These are phyloP conservation scores for Pyrocoelia pectoralis DNA, from an alignment of 2,888 invertebrate genomes.

Conservation along the genomic window DNA sequence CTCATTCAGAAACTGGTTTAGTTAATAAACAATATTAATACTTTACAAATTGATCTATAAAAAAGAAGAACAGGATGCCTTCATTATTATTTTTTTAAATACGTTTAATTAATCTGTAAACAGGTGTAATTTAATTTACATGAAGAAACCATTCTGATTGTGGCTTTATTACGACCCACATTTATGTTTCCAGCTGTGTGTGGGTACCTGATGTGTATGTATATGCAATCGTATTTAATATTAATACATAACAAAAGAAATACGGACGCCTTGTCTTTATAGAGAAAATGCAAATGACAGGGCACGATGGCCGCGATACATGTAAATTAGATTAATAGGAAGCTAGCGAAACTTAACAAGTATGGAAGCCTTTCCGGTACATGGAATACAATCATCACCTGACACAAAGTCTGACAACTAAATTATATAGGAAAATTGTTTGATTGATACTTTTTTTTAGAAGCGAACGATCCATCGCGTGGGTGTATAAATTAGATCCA, in stretches of 20 bases:
- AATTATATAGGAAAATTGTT: conserved; percentile 43
- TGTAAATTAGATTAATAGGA: conserved; percentile 51
- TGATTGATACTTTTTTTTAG: background rate
- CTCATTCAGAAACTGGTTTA: background rate
- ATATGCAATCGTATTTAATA: conserved; percentile 31
- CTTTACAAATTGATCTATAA: conserved; percentile 8
- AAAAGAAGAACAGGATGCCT: background rate
- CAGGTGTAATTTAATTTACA: conserved; percentile 24
- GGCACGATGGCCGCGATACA: conserved; percentile 49
- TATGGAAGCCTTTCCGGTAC: conserved; percentile 56
- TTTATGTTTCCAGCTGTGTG: conserved; percentile 20
- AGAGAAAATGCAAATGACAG: conserved; percentile 36
- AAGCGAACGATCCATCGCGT: conserved; percentile 21
- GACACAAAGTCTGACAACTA: conserved; percentile 46
- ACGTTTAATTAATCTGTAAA: conserved; percentile 22
- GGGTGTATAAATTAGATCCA: conserved; percentile 39
- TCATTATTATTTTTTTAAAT: conserved; percentile 7
- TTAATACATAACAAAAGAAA: conserved; percentile 24
- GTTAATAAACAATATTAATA: background rate
- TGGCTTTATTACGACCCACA: conserved; percentile 2
- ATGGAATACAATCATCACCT: conserved; percentile 49
- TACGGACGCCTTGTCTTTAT: conserved; percentile 27
- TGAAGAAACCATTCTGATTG: conserved; percentile 18
- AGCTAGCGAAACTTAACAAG: conserved; percentile 41
- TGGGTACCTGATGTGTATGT: background rate